A percentile compares a stretch with the other conserved stretches of the same genome.
Conservation (phyloP, 1,140 invertebrate species). For the Popillia japonica region DNA sequence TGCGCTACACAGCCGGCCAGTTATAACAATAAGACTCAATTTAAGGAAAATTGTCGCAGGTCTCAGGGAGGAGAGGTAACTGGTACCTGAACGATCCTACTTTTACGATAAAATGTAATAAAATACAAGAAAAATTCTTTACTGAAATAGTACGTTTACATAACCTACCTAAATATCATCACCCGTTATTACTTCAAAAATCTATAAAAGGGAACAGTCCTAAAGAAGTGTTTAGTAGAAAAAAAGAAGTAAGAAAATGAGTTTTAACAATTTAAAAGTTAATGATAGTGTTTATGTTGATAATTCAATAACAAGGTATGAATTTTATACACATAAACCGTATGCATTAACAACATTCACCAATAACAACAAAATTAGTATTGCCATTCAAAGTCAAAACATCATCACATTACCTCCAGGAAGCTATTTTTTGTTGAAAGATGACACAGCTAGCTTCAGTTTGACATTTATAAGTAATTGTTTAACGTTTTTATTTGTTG, state of each 20-base stretch:
- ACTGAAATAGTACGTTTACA: background rate
- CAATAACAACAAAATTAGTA: conserved; percentile 44
- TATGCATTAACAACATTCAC: conserved; percentile 54
- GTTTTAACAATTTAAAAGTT: conserved; percentile 49
- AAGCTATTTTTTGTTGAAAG: conserved; percentile 40
- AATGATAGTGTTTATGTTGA: conserved; percentile 45
- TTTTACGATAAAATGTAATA: too few species aligned
- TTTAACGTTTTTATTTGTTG: conserved; percentile 52
- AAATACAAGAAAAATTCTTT: too few species aligned
- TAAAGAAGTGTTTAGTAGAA: background rate
- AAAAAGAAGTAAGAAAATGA: conserved; percentile 10
- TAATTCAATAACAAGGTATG: conserved; percentile 54
- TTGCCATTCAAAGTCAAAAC: conserved; percentile 45
- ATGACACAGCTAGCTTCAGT: background rate
- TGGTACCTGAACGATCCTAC: too few species aligned
- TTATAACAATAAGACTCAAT: conserved; percentile 43
- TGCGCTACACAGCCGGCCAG: conserved; percentile 41
- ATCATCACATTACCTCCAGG: too few species aligned
- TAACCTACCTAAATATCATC: background rate
- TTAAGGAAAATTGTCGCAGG: too few species aligned
- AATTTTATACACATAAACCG: conserved; percentile 56
- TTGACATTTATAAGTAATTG: conserved; percentile 39
- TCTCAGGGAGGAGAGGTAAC: too few species aligned
- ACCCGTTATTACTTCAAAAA: background rate
- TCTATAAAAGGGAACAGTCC: background rate